phyloP scores from a whole-genome alignment of 2,888 invertebrate genomes.

The Xestoiulus laeticollis region DNA sequence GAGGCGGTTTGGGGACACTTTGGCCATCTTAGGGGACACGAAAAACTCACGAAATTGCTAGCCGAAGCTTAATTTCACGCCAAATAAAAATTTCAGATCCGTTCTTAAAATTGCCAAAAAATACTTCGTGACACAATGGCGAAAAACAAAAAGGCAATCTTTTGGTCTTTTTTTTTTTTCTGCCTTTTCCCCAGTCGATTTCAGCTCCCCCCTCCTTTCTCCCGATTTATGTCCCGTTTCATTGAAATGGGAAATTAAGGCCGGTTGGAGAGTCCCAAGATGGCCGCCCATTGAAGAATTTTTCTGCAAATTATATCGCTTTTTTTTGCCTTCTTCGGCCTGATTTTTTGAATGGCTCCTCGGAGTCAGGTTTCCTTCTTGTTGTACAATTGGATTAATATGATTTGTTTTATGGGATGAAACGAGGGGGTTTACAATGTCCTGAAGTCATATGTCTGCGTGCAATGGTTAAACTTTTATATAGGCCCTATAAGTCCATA shows the following conservation, averaged over 20 bases:
- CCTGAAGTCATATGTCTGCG: too few relatives aligned
- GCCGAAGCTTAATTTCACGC: neutral
- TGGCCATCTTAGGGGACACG: neutral
- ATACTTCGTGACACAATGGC: too few relatives aligned
- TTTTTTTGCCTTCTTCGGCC: neutral
- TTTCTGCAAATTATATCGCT: neutral
- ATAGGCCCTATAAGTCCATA: too few relatives aligned
- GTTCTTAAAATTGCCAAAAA: neutral
- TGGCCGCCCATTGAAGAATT: neutral
- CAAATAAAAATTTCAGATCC: conserved; percentile 15
- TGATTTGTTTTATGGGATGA: neutral
- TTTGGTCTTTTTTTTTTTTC: neutral
- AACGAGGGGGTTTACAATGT: neutral
- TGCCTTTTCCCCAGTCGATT: neutral
- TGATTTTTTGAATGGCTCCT: neutral
- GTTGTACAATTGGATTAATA: neutral
- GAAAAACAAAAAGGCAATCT: neutral
- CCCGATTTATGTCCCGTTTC: neutral
- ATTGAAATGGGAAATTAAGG: conserved; percentile 26
- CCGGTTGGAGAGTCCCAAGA: conserved; percentile 18
- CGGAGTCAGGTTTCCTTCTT: neutral
- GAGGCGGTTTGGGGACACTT: neutral
- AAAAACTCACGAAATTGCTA: neutral
- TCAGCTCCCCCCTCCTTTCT: neutral
- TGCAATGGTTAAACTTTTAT: neutral